A percentile compares a stretch with the other conserved stretches of the same genome.
phyloP scores from a whole-genome alignment of 2,797 vertebrate genomes.

The Rhinella marina region DNA sequence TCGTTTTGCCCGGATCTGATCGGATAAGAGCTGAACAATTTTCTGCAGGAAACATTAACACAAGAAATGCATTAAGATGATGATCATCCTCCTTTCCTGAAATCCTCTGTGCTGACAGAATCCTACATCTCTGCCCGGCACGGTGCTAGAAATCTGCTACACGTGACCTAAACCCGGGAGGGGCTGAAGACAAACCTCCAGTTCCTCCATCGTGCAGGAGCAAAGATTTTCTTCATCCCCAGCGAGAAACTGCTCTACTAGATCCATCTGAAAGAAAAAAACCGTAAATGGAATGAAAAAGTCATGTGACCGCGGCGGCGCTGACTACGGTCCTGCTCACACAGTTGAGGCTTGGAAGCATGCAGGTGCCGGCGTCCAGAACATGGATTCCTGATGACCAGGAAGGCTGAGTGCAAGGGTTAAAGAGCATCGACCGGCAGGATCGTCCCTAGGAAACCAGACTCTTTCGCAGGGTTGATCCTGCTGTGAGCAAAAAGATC shows the following conservation, averaged over 20 bases:
- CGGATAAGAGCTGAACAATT: slow-evolving; percentile 20
- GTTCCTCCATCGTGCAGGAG: not conserved
- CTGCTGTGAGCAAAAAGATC: too few relatives aligned
- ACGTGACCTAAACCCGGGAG: not conserved
- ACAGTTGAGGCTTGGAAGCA: not conserved
- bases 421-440: too few relatives aligned
- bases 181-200: not conserved
- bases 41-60: not conserved
- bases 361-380: too few relatives aligned
- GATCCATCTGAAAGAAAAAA: slow-evolving; percentile 39
- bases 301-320: too few relatives aligned
- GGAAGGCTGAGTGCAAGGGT: too few relatives aligned
- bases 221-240: slow-evolving; percentile 29
- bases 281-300: not conserved
- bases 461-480: too few relatives aligned
- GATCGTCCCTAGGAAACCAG: too few relatives aligned
- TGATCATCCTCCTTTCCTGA: not conserved
- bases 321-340: not conserved
- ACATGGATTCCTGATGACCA: too few relatives aligned
- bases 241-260: slow-evolving; percentile 3
- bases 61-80: not conserved
- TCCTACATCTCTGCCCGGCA: not conserved
- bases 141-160: not conserved
- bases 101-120: not conserved
- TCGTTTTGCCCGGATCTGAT: not conserved